Conservation (phyloP, 2,113 vertebrate species). For the Tilapia sparmanii region DNA sequence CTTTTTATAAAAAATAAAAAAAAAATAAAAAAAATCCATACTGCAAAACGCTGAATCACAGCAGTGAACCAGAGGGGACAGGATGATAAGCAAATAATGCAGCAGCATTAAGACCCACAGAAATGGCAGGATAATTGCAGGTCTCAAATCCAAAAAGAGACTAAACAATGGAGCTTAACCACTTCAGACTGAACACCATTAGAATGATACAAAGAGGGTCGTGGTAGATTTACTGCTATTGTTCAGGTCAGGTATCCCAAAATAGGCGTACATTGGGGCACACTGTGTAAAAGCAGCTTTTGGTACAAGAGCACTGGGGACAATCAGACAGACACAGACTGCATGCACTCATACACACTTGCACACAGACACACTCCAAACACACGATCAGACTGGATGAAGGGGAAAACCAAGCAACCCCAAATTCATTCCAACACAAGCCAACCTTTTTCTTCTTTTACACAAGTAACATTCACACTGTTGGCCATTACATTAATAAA, state of each 20-base stretch:
- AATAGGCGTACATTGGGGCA: conserved; percentile 4
- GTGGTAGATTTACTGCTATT: conserved; percentile 23
- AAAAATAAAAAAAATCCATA: neutral
- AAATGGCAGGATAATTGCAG: conserved; percentile 47
- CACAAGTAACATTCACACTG: conserved; percentile 65
- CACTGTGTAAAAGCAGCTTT: conserved; percentile 62
- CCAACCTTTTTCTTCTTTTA: neutral
- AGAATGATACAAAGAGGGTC: neutral
- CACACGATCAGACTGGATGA: neutral
- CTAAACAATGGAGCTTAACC: conserved; percentile 16
- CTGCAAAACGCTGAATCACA: conserved; percentile 43
- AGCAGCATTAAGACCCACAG: conserved; percentile 22
- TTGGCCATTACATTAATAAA: conserved; percentile 78
- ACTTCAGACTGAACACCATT: conserved; percentile 14
- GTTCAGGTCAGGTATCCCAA: conserved; percentile 1
- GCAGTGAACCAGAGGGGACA: conserved; percentile 22
- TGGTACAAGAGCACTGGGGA: conserved; percentile 58
- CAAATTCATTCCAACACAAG: neutral
- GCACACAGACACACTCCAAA: neutral
- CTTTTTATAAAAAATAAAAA: accelerated
- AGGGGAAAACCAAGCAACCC: neutral
- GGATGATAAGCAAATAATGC: conserved; percentile 19
- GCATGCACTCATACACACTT: neutral
- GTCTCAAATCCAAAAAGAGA: conserved; percentile 5
- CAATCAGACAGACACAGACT: neutral